Base-by-base conservation (phyloP, 1,140 invertebrate species). In the Halictus rubicundus region DNA sequence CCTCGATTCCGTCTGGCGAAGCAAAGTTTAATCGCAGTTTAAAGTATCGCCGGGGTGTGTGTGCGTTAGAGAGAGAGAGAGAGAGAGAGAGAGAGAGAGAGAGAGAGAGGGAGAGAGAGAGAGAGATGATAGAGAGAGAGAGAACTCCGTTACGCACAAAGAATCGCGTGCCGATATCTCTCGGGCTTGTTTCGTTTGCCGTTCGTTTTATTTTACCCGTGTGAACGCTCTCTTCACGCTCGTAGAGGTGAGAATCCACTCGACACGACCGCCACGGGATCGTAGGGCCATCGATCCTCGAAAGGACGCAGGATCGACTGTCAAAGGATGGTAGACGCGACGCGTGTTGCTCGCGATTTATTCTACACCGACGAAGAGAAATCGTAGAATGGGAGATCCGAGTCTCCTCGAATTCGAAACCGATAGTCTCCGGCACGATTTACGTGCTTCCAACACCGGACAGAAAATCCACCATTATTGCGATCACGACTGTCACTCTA, bases 11-110 rank as follows among this genome's bases (percentile, higher is more conserved):
- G 25, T 52, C 68, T 39, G 32, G 60, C 49, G 21, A 39, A 39
- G 52, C 16, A 52, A 71, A 78, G 39, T 78, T 78, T 72, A 78
- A 78, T 78, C 63, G 52, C 32, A 60, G 61, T 73, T 79, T 66
- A 49, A 23, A 66, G 52, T 27, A 73, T 59, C 39, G 8, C 16
- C 49, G 37, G 21, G 2, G 46, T 16, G 5, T n/a, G n/a, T n/a
- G n/a, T n/a, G n/a, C n/a, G n/a, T n/a, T n/a, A 32, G 32, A 32
- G 32, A 32, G 32, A 32, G 32, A 32, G 32, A 32, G 32, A 32
- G 5, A 32, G 32, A 32, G 32, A 32, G 32, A 32, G 32, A 32
- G 32, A 32, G 32, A 32, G 32, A 32, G 32, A 32, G 32, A 3
- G 32, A 32, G 2, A 32, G 5, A 32, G 1, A 32, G 32, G 32